Base-by-base conservation (phyloP, 2,797 vertebrate genomes). In the Nasua narica region DNA sequence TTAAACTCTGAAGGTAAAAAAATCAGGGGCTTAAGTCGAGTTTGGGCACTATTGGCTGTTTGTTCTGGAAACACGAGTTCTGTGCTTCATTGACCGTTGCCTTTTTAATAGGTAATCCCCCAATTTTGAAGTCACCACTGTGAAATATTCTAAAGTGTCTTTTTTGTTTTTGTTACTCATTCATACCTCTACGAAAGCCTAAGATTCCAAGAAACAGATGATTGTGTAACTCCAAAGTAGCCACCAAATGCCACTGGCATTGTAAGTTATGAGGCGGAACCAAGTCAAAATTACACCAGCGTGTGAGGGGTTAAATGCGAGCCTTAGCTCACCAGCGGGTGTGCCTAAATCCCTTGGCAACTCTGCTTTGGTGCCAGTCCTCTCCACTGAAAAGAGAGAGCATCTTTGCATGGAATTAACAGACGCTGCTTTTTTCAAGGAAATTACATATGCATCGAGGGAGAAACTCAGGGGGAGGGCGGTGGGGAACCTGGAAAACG, bases 241-340 rank as follows among this genome's bases (percentile, higher is more conserved):
- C 23, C 21, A 16, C 9, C 0, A 2, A 4, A 29, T 6, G 52
- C 23, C 11, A 5, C 0, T 1, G 2, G 54, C 18, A 32, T 43
- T 1, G 46, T 4, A 14, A 9, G 4, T 7, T 13, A 0, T 18
- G 12, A 79, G 16, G 25, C 0, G 0, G 15, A 23, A 35, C 54
- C 21, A 1, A 21, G 25, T 48, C 14, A 74, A 72, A 25, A 11
- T 40, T 14, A 37, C 48, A 9, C 14, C 21, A 6, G 50, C 19
- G 2, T 0, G 0, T 0, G 70, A 69, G 10, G 23, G 13, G 25
- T 32, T 77, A 32, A 78, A 48, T 6, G 0, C 0, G 14, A 23
- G 19, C 15, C 0, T 2, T 12, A 16, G 19, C 18, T 46, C 0
- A 15, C 48, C 9, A 25, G 3, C 5, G 5, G 15, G 35, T 2